phyloP scores from a whole-genome alignment of 2,113 vertebrate genomes.

The Etheostoma cragini region DNA sequence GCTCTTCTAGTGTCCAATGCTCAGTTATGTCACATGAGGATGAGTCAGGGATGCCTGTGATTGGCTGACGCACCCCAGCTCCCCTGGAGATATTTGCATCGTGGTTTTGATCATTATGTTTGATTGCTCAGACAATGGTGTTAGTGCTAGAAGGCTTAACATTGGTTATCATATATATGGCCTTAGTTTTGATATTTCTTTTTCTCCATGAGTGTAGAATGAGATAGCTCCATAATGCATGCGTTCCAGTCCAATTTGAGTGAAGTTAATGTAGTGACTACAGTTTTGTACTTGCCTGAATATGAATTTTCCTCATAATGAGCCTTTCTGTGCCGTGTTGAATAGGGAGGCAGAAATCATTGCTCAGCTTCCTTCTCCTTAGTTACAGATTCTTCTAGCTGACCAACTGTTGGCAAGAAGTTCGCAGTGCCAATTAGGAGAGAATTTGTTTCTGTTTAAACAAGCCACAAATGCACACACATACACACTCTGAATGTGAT shows the following conservation, averaged over 20 bases:
- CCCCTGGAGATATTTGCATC: constrained; percentile 54
- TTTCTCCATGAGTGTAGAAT: background rate
- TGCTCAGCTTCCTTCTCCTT: constrained; percentile 70
- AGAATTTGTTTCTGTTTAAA: constrained; percentile 75
- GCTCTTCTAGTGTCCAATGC: constrained; percentile 50
- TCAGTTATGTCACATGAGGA: constrained; percentile 69
- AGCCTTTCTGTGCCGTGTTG: constrained; percentile 64
- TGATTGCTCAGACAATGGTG: constrained; percentile 19
- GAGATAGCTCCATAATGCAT: background rate
- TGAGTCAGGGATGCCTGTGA: constrained; percentile 78
- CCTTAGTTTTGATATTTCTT: background rate
- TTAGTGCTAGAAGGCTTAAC: constrained; percentile 2
- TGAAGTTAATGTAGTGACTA: constrained; percentile 25
- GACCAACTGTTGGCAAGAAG: constrained; percentile 78
- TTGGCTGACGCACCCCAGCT: constrained; percentile 63
- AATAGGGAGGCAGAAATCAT: constrained; percentile 71
- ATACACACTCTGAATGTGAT: constrained; percentile 62
- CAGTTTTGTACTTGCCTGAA: constrained; percentile 51
- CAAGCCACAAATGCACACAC: constrained; percentile 45
- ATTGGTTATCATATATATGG: background rate
- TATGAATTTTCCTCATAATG: constrained; percentile 71
- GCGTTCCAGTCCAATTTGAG: constrained; percentile 29
- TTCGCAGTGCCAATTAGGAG: constrained; percentile 75
- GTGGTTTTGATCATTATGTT: constrained; percentile 39
- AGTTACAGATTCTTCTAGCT: constrained; percentile 77